Base-by-base conservation (phyloP, 2,113 vertebrate species). In the Austrofundulus limnaeus region DNA sequence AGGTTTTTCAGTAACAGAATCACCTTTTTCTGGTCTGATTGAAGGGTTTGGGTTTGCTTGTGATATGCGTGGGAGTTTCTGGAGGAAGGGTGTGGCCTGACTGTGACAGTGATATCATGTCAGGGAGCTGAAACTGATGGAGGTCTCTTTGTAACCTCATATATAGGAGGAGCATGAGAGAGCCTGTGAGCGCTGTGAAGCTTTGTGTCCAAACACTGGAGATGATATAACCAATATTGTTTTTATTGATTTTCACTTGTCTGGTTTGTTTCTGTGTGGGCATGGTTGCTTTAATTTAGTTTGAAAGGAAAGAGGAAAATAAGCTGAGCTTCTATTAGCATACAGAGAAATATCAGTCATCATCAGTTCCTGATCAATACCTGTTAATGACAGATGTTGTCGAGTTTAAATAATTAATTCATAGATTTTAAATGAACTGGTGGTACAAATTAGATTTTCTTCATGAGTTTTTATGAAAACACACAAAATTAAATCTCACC, bases 51-150 rank as follows among this genome's bases (percentile, higher is more conserved):
- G 46, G 11, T 68, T 83, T 70, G 49, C 85, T n/a, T 81, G 52
- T 77, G 83, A 88, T 88, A 83, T 66, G 72, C 82, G 86, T 88
- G 89, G 78, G 88, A 90, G 73, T 68, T 47, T 78, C 83, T 73
- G 24, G 78, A 80, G 83, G 73, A 70, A 61, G 72, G 84, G 84
- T 61, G 86, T 78, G 84, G 74, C 75, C 43, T 17, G 58, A 25
- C 23, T 52, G 52, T 72, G 20, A 37, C 31, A 70, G 50, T 39
- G 71, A 70, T 50, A 65, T 17, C 31, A 37, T 59, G 70, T 65
- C 64, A 25, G 61, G 66, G 19, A 70, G 73, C 14, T 73, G 66
- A 77, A 80, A 67, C 67, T 57, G 58, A 25, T 23, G 39, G 59
- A 51, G 54, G 68, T 77, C 67, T 77, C 72, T 72, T 70, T 83